Percentiles rank a stretch among this genome's conserved stretches.
phyloP scores from a whole-genome alignment of 2,888 invertebrate species.

The Aporophyla nigra region DNA sequence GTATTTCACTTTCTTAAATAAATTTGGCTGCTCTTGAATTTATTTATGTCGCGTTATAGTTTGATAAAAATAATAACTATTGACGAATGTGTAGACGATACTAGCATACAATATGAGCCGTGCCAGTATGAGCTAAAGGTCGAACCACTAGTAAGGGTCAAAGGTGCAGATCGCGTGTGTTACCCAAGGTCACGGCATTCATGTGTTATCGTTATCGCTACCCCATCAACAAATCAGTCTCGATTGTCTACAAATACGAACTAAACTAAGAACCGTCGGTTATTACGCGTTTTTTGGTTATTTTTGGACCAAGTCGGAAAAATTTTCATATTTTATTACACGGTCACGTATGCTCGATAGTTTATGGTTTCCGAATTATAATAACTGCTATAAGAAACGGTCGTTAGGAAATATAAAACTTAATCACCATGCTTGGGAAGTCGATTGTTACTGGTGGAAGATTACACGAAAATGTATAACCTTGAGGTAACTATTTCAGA shows the following conservation, averaged over 20 bases:
- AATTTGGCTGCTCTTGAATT: not conserved
- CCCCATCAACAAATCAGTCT: conserved; percentile 55
- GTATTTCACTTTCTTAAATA: not conserved
- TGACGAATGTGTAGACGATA: not conserved
- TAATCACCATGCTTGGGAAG: not conserved
- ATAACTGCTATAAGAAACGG: conserved; percentile 25
- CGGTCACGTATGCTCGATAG: conserved; percentile 19
- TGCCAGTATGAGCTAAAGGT: conserved; percentile 16
- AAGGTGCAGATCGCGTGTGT: conserved; percentile 63
- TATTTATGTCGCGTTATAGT: not conserved
- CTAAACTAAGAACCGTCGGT: conserved; percentile 5
- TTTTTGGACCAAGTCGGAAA: conserved; percentile 8
- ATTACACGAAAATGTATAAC: not conserved
- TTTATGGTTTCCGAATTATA: conserved; percentile 21
- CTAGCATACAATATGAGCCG: conserved; percentile 3
- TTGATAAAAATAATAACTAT: conserved; percentile 4
- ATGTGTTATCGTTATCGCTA: conserved; percentile 52
- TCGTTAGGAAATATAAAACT: conserved; percentile 28
- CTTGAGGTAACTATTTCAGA: too few species aligned
- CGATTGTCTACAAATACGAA: conserved; percentile 44
- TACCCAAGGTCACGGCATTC: conserved; percentile 53
- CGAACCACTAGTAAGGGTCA: conserved; percentile 49
- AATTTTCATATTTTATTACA: conserved; percentile 9
- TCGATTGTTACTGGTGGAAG: not conserved
- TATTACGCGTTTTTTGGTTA: conserved; percentile 19